Conservation (phyloP, 2,113 vertebrate genomes). For the Cacatua alba region DNA sequence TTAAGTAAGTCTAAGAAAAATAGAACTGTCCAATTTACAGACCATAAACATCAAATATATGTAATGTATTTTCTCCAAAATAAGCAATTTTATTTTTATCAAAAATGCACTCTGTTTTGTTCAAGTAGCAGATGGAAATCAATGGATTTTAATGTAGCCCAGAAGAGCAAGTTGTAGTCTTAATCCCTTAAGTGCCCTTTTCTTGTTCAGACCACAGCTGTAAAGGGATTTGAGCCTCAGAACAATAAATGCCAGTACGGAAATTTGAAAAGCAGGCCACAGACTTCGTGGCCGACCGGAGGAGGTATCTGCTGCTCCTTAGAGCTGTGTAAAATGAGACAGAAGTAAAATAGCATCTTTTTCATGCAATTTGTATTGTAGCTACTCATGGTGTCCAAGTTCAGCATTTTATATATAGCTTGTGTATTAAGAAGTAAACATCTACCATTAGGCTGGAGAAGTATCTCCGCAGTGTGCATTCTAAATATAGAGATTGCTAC, state of each 20-base stretch:
- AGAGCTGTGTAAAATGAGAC: background rate
- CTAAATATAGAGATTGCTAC: background rate
- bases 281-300: background rate
- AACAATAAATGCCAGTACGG: background rate
- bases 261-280: slow-evolving; percentile 29
- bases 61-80: background rate
- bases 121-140: slow-evolving; percentile 46
- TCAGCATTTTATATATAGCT: slow-evolving; percentile 10
- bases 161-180: slow-evolving; percentile 18
- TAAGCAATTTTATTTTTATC: slow-evolving; percentile 52
- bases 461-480: background rate
- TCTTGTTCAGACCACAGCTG: slow-evolving; percentile 50
- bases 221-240: slow-evolving; percentile 49
- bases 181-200: slow-evolving; percentile 41
- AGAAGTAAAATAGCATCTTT: slow-evolving; percentile 13
- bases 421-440: slow-evolving; percentile 4
- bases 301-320: background rate
- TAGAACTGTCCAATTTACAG: background rate
- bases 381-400: background rate
- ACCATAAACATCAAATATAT: slow-evolving; percentile 8
- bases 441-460: slow-evolving; percentile 1
- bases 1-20: slow-evolving; percentile 14
- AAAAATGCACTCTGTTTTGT: slow-evolving; percentile 21
- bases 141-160: slow-evolving; percentile 49
- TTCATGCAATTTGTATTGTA: background rate